A percentile compares a stretch with the other conserved stretches of the same genome.
Evolutionary conservation across 2,888 invertebrate species (phyloP).

Genomic region (Thecophora atra): DNA sequence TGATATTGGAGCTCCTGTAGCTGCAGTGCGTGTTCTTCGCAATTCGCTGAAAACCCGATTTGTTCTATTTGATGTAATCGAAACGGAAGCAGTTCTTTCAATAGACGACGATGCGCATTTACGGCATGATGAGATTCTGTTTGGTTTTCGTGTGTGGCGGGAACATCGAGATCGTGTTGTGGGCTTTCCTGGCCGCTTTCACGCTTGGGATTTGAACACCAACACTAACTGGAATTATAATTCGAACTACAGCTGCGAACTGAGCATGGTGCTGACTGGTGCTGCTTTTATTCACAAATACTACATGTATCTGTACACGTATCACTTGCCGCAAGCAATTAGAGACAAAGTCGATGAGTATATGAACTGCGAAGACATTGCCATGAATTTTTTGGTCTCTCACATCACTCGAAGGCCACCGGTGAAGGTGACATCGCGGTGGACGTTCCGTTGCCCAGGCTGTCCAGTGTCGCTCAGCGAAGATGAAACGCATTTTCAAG

Average conservation of each 20-base stretch:
- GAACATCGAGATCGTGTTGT: conserved; percentile 96
- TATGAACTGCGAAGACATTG: conserved; percentile 99
- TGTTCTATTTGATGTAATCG: conserved; percentile 92
- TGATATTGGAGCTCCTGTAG: conserved; percentile 64
- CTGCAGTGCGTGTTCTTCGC: conserved; percentile 83
- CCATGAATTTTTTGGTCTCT: conserved; percentile 99
- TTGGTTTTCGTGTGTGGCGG: conserved; percentile 98
- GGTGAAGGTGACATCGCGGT: conserved; percentile 96
- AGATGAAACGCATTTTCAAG: conserved; percentile 96
- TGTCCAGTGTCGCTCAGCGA: conserved; percentile 96
- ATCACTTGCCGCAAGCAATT: conserved; percentile 91
- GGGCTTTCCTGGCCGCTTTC: conserved; percentile 96
- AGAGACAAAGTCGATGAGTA: conserved; percentile 97
- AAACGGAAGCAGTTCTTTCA: conserved; percentile 97
- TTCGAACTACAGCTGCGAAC: conserved; percentile 98
- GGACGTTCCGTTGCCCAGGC: conserved; percentile 98
- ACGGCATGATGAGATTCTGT: conserved; percentile 97
- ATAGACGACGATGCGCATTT: conserved; percentile 98
- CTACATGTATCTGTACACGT: conserved; percentile 94
- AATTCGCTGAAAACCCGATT: conserved; percentile 99
- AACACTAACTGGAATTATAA: conserved; percentile 96
- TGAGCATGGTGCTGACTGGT: conserved; percentile 98
- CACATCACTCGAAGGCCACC: conserved; percentile 97
- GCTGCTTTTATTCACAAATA: conserved; percentile 97
- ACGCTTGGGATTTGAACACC: conserved; percentile 92